These are phyloP conservation scores for Cyrtodaria siliqua DNA, from an alignment of 2,888 invertebrate genomes.

Conservation along the genomic window DNA sequence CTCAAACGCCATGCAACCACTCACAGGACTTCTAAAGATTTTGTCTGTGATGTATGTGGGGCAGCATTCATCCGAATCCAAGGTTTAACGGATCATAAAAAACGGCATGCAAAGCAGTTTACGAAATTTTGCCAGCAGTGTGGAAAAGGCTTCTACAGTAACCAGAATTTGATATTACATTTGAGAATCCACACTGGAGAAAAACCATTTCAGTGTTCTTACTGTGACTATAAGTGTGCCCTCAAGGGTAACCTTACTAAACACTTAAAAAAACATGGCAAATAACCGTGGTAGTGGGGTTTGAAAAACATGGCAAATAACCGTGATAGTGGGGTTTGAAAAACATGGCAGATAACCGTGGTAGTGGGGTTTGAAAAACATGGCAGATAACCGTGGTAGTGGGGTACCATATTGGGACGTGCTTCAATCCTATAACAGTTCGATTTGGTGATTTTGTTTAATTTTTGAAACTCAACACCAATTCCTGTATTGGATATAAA, in stretches of 20 bases:
- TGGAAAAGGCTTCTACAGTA: not conserved
- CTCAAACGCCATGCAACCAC: not conserved
- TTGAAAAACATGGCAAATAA: too few species aligned
- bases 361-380: too few species aligned
- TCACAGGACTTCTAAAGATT: not conserved
- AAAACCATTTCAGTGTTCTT: not conserved
- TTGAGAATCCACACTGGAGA: not conserved
- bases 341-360: too few species aligned
- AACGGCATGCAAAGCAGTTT: not conserved
- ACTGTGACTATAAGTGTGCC: constrained; percentile 1
- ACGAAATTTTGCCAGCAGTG: not conserved
- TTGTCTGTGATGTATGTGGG: constrained; percentile 3
- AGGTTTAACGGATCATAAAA: not conserved
- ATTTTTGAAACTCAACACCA: too few species aligned
- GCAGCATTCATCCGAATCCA: not conserved
- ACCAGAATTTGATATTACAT: not conserved
- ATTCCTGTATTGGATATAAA: too few species aligned
- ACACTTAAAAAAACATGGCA: not conserved
- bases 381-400: too few species aligned
- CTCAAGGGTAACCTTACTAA: not conserved
- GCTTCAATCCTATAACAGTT: too few species aligned
- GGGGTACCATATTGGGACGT: too few species aligned
- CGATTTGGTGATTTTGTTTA: too few species aligned
- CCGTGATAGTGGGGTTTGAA: too few species aligned
- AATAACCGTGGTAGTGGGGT: too few species aligned